Conservation (phyloP, 2,888 invertebrate species). For the Epinotia demarniana region DNA sequence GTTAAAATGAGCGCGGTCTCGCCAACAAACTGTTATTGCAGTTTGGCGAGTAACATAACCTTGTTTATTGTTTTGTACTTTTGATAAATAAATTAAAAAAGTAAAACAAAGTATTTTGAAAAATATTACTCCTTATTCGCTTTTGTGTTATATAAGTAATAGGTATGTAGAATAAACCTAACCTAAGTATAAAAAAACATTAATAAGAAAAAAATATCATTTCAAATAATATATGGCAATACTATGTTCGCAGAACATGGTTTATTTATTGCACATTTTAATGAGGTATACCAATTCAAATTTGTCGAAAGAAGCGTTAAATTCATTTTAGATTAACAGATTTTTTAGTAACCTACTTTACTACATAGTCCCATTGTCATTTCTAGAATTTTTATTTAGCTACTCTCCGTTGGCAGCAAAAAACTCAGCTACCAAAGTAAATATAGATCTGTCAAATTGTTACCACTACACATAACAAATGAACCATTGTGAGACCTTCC, state of each 20-base stretch:
- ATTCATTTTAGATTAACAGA: neutral
- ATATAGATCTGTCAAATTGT: constrained; percentile 29
- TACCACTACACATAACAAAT: constrained; percentile 35
- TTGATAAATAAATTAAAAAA: no score
- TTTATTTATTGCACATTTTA: no score
- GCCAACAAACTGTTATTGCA: no score
- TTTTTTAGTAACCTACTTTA: neutral
- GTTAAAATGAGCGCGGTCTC: no score
- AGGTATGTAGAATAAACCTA: no score
- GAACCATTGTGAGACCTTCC: constrained; percentile 37
- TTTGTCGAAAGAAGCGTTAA: neutral
- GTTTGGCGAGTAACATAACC: no score
- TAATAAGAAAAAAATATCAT: no score
- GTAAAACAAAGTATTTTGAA: neutral
- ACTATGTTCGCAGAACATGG: no score
- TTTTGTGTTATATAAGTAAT: neutral
- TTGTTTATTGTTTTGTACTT: no score
- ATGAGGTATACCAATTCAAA: neutral
- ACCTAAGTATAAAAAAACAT: no score
- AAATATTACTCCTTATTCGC: neutral
- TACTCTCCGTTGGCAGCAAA: constrained; percentile 11
- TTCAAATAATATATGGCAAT: no score
- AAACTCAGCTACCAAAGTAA: constrained; percentile 9
- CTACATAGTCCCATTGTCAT: neutral
- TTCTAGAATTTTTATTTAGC: constrained; percentile 16